Base-by-base conservation (phyloP, 1,140 invertebrate genomes). In the Apis florea region DNA sequence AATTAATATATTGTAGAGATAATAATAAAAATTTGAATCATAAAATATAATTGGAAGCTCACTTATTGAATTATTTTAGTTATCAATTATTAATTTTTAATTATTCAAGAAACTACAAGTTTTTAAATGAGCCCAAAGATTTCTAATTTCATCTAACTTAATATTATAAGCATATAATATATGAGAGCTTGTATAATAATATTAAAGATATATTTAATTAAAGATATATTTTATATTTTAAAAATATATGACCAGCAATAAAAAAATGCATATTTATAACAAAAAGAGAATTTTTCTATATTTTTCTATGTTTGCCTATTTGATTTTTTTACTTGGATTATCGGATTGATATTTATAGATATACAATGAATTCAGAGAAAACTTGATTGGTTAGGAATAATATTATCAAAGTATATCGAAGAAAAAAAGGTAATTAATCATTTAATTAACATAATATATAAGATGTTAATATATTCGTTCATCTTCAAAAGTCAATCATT, bases 331-430 rank as follows among this genome's bases (percentile, higher is more conserved):
- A 96, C 97, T 49, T 98, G 97, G 96, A 93, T 99, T 12, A 97
- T 96, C 83, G 98, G 98, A 9, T 95, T 98, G 9, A 96, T 99
- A 54, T 99, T 98, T 91, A 98, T 99, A 82, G 97, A 99, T 91
- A 95, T 98, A 81, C 95, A 96, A 86, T 5, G 5, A 97, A 97
- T 84, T 96, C 96, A 26, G 96, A 97, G 86, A 96, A 97, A 90
- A 97, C 98, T 0, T 95, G 96, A 69, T 94, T 95, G 59, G 96
- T 96, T 13, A 95, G 99, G 47, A 97, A 97, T 87, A 95, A 95
- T 78, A 96, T 97, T 12, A 96, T 96, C n/a, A 93, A 93, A 97
- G 87, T 94, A 95, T 86, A 95, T 97, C 73, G 96, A 96, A 91
- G 93, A 96, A 82, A 95, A 95, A 83, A 95, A 96, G 94, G 96